Percentiles rank a stretch among this genome's conserved stretches.
These are phyloP conservation scores for Fopius arisanus DNA, from an alignment of 1,140 invertebrate species.

Conservation along the genomic window DNA sequence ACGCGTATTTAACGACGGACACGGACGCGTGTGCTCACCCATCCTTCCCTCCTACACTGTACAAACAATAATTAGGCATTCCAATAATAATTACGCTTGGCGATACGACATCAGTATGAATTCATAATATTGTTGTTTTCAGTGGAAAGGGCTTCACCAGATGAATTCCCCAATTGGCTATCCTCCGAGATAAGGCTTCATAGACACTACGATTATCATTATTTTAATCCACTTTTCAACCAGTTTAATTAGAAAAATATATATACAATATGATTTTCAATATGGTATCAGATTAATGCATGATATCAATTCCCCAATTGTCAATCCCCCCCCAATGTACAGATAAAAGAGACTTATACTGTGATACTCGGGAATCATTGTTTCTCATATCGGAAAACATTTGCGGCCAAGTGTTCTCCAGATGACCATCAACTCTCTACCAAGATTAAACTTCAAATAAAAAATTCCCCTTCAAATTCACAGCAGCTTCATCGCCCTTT, in stretches of 20 bases:
- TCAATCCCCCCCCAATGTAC: no score
- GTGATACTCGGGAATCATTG: not conserved
- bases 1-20: constrained; percentile 38
- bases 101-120: constrained; percentile 48
- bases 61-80: constrained; percentile 51
- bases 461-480: not conserved
- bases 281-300: no score
- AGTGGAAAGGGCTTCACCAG: constrained; percentile 29
- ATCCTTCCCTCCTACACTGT: not conserved
- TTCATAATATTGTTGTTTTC: constrained; percentile 39
- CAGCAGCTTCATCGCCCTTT: not conserved
- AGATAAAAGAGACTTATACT: no score
- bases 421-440: not conserved
- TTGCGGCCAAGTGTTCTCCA: not conserved
- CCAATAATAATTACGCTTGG: constrained; percentile 45
- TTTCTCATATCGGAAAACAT: not conserved
- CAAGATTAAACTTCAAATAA: not conserved
- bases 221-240: no score
- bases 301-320: no score
- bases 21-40: constrained; percentile 15
- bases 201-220: not conserved
- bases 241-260: no score
- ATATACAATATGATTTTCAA: no score
- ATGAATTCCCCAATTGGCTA: constrained; percentile 29
- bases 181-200: not conserved